Conservation (phyloP, 2,797 vertebrate species). For the Smutsia gigantea region DNA sequence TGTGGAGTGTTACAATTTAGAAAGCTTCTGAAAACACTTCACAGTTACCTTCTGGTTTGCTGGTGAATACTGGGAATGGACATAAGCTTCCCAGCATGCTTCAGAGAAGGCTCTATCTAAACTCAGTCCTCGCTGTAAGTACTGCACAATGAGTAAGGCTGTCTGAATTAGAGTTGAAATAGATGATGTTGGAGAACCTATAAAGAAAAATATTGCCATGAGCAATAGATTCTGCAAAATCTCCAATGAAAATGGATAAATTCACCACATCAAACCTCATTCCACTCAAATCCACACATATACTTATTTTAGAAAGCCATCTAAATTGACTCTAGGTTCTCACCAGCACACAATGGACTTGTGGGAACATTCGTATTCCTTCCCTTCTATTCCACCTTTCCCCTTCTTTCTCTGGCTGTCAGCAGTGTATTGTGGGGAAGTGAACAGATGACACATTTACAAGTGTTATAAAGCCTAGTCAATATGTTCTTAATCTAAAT, state of each 20-base stretch:
- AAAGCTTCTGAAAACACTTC: neutral
- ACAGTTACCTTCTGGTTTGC: constrained; percentile 90
- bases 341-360: neutral
- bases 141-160: constrained; percentile 91
- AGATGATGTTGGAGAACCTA: constrained; percentile 92
- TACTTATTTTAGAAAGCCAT: neutral
- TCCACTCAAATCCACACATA: neutral
- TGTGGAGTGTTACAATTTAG: rapidly evolving
- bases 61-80: constrained; percentile 90
- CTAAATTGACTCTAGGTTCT: neutral
- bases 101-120: constrained; percentile 92
- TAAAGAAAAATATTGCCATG: constrained; percentile 47
- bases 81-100: constrained; percentile 93
- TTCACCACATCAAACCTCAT: neutral
- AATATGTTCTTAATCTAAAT: neutral
- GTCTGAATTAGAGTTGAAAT: constrained; percentile 92
- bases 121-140: constrained; percentile 93
- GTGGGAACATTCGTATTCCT: neutral
- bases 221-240: neutral
- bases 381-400: neutral
- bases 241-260: constrained; percentile 5
- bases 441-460: neutral
- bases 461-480: neutral
- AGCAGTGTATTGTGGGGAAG: neutral
- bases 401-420: neutral